Evolutionary conservation across 2,113 vertebrate species (phyloP).

Genomic region (Lipotes vexillifer): DNA sequence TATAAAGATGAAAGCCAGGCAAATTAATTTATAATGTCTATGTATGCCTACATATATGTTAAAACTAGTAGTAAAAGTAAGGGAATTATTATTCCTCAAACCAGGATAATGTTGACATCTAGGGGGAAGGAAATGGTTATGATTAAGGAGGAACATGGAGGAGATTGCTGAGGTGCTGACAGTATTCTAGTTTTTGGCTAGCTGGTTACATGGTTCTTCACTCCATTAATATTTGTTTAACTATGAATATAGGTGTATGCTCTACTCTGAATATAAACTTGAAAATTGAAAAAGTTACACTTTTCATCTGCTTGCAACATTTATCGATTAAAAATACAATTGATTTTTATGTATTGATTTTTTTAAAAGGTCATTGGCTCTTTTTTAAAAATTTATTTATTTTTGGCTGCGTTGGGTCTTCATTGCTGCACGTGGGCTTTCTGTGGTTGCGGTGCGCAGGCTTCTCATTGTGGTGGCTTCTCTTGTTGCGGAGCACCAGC

Average conservation of each 20-base stretch:
- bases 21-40: not conserved
- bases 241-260: not conserved
- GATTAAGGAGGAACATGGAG: not conserved
- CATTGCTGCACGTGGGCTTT: too few species aligned
- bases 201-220: not conserved
- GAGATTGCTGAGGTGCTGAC: not conserved
- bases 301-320: not conserved
- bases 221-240: not conserved
- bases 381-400: too few species aligned
- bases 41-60: not conserved
- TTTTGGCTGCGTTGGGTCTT: too few species aligned
- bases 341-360: not conserved
- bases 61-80: not conserved
- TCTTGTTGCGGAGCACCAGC: too few species aligned
- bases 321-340: not conserved
- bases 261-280: not conserved
- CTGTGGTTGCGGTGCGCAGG: too few species aligned
- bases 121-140: not conserved
- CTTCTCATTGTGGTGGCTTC: too few species aligned
- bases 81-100: not conserved
- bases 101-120: not conserved
- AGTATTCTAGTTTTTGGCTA: not conserved
- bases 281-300: not conserved
- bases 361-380: not conserved
- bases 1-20: not conserved